These are phyloP conservation scores for Heterotilapia buettikoferi DNA, from an alignment of 2,113 vertebrate genomes.

Conservation along the genomic window DNA sequence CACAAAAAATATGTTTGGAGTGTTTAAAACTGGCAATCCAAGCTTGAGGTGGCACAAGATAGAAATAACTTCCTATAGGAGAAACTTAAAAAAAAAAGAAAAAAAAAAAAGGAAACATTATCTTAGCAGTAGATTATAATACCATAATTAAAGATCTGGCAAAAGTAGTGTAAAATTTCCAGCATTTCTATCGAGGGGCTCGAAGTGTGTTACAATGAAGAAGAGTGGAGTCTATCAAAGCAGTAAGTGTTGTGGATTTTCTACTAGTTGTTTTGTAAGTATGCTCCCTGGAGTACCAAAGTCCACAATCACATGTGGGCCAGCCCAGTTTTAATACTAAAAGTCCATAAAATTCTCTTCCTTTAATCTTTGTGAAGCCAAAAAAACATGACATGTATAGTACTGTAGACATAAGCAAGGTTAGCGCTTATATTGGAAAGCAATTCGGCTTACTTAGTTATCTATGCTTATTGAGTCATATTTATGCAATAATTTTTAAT, in stretches of 20 bases:
- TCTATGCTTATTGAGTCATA: background rate
- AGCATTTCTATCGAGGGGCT: background rate
- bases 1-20: background rate
- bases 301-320: background rate
- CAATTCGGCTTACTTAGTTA: accelerated
- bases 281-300: background rate
- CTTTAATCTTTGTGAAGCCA: background rate
- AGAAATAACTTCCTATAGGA: background rate
- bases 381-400: background rate
- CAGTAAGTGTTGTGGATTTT: background rate
- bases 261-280: background rate
- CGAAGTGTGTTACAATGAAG: background rate
- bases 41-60: background rate
- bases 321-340: background rate
- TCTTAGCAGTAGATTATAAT: background rate
- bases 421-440: background rate
- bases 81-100: background rate
- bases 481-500: accelerated
- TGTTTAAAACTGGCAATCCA: background rate
- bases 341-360: background rate
- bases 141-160: background rate
- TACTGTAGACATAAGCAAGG: background rate
- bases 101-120: background rate
- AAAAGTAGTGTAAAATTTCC: background rate
- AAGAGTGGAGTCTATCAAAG: background rate